A percentile compares a stretch with the other conserved stretches of the same genome.
phyloP scores from a whole-genome alignment of 2,888 invertebrate species.

The Gerris lacustris region DNA sequence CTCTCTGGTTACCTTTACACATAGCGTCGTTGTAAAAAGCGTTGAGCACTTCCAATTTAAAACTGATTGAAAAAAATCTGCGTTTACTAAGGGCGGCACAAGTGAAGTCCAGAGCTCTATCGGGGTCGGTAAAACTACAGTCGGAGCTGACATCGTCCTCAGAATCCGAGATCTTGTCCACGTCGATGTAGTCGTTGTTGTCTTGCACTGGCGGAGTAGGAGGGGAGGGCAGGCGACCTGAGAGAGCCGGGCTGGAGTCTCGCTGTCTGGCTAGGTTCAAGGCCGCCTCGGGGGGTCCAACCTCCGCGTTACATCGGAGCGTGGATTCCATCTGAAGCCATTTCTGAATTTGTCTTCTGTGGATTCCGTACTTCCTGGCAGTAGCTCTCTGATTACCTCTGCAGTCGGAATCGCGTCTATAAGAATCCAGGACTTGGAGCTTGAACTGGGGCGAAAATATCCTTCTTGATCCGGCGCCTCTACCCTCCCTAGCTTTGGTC shows the following conservation, averaged over 20 bases:
- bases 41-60: conserved; percentile 41
- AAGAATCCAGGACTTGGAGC: conserved; percentile 76
- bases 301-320: conserved; percentile 56
- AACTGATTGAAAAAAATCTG: conserved; percentile 40
- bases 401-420: conserved; percentile 72
- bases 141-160: conserved; percentile 30
- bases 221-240: conserved; percentile 24
- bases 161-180: conserved; percentile 30
- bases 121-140: conserved; percentile 26
- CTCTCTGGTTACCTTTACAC: conserved; percentile 41
- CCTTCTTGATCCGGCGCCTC: conserved; percentile 63
- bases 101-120: conserved; percentile 33
- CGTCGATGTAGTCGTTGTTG: conserved; percentile 28
- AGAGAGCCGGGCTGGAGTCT: conserved; percentile 31
- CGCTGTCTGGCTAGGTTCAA: conserved; percentile 42
- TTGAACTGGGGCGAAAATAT: conserved; percentile 84
- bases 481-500: conserved; percentile 39
- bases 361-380: conserved; percentile 79
- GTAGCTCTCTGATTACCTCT: conserved; percentile 82
- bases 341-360: conserved; percentile 80
- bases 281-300: conserved; percentile 35
- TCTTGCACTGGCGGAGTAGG: conserved; percentile 20
- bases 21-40: conserved; percentile 39
- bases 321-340: conserved; percentile 78
- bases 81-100: conserved; percentile 34